Evolutionary conservation across 2,113 vertebrate genomes (phyloP).

Genomic region (Xiphophorus couchianus): DNA sequence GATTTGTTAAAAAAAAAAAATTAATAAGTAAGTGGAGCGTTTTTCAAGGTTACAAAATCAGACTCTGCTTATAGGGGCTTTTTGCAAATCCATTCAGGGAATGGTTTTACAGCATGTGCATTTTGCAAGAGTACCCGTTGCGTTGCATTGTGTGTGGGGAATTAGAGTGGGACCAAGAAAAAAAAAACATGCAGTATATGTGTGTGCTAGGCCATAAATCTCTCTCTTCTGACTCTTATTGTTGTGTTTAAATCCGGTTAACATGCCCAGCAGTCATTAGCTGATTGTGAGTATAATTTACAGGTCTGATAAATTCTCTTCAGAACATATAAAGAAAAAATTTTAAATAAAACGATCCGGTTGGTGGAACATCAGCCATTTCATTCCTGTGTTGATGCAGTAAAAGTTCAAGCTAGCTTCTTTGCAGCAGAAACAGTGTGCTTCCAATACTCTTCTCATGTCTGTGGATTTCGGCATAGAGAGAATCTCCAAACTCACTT

Average conservation of each 20-base stretch:
- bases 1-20: conserved; percentile 32
- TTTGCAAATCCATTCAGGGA: conserved; percentile 68
- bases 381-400: not conserved
- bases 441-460: not conserved
- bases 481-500: no score
- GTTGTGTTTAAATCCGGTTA: conserved; percentile 67
- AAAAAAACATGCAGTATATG: conserved; percentile 17
- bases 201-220: conserved; percentile 63
- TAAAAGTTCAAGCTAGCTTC: not conserved
- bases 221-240: conserved; percentile 52
- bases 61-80: conserved; percentile 53
- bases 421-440: not conserved
- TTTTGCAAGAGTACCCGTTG: conserved; percentile 31
- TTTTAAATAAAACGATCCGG: conserved; percentile 18
- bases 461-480: not conserved
- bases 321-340: conserved; percentile 33
- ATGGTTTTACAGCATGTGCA: conserved; percentile 30
- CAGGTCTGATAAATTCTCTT: conserved; percentile 43
- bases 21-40: conserved; percentile 46
- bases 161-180: conserved; percentile 23
- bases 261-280: conserved; percentile 69
- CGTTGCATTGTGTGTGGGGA: conserved; percentile 7
- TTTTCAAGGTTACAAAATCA: conserved; percentile 76
- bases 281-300: conserved; percentile 72
- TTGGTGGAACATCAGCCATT: conserved; percentile 12